Evolutionary conservation across 1,140 invertebrate species (phyloP).

Genomic region (Drosophila pruinosa): DNA sequence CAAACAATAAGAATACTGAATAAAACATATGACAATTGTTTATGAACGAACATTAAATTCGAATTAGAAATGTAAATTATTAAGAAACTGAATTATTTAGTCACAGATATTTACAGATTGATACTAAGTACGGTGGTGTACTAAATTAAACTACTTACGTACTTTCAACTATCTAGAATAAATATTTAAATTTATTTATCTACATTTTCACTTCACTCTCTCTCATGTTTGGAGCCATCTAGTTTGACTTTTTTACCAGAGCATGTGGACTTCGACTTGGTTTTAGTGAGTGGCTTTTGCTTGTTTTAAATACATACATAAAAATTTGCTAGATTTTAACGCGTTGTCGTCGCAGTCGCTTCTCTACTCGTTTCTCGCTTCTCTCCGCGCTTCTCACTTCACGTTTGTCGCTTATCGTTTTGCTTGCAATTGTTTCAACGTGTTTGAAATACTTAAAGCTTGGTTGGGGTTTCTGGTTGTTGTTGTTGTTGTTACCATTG

Average conservation of each 20-base stretch:
- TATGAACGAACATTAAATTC: too few relatives aligned
- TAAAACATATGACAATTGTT: too few relatives aligned
- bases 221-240: too few relatives aligned
- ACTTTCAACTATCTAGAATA: too few relatives aligned
- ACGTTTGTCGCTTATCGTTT: slow-evolving; percentile 26
- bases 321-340: slow-evolving; percentile 64
- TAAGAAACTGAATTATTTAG: too few relatives aligned
- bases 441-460: slow-evolving; percentile 71
- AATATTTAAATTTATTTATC: too few relatives aligned
- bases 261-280: background rate
- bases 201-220: too few relatives aligned
- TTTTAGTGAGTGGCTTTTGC: background rate
- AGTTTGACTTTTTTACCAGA: background rate
- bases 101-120: too few relatives aligned
- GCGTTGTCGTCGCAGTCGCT: slow-evolving; percentile 39
- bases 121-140: too few relatives aligned
- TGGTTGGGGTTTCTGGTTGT: slow-evolving; percentile 7
- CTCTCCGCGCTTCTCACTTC: slow-evolving; percentile 3
- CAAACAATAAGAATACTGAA: too few relatives aligned
- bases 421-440: slow-evolving; percentile 67
- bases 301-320: slow-evolving; percentile 29
- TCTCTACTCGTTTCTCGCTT: slow-evolving; percentile 4
- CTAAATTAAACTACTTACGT: too few relatives aligned
- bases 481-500: slow-evolving; percentile 1
- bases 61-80: too few relatives aligned